Base-by-base conservation (phyloP, 2,113 vertebrate genomes). In the Nymphicus hollandicus region DNA sequence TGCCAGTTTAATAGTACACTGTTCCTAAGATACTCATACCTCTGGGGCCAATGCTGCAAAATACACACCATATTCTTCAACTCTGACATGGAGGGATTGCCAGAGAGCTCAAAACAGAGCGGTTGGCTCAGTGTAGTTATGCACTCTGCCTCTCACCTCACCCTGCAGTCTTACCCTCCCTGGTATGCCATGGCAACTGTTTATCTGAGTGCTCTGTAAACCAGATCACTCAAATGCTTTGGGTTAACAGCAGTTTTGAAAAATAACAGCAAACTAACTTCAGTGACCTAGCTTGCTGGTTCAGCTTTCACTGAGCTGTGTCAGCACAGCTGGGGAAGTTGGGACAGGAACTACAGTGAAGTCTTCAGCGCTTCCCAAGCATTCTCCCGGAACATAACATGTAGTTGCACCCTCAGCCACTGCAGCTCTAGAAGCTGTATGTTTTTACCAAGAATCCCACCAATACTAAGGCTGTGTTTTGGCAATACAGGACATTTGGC, bases 251-350 rank as follows among this genome's bases (percentile, higher is more conserved):
- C 29, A 93, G 83, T 80, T 22, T 55, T 13, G 72, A 83, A 52
- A 94, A 94, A 50, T 47, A 71, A 79, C 43, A 71, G 93, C 23
- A 63, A 74, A 91, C 84, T 74, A 81, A 89, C 65, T 74, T 46
- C 56, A 50, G 77, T 84, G 81, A 91, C 73, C 84, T 16, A 58
- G 61, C 91, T 93, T 33, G 20, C 49, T 31, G 86, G 86, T 86
- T 91, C 88, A 81, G 76, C 89, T 88, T 83, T 92, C 56, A 50
- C 23, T 0, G 16, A 87, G 89, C 95, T 91, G 81, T 47, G 87
- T 95, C 91, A 95, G 91, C 93, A 91, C 69, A 70, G 58, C 89
- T 63, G 46, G 58, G 74, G 83, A 64, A 92, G 91, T 25, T 53
- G 69, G 73, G 78, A 89, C 0, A 2, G 46, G 35, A 94, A 16